phyloP scores from a whole-genome alignment of 2,113 vertebrate genomes.

The Prolemur simus region DNA sequence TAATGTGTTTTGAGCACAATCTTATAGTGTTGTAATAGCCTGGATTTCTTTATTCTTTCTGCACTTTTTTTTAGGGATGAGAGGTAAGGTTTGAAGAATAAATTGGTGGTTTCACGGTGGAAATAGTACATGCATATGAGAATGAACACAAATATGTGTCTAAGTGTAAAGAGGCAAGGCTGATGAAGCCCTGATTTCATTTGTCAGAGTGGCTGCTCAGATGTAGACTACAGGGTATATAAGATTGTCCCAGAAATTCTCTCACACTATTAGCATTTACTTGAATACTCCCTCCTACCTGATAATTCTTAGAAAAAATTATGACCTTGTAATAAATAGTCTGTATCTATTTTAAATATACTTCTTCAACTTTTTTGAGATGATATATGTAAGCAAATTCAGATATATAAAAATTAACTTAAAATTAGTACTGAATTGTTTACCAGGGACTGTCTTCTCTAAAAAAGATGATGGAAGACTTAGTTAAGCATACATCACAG shows the following conservation, averaged over 20 bases:
- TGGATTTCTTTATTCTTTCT: background rate
- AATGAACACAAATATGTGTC: background rate
- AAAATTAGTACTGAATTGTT: constrained; percentile 7
- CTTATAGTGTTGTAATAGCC: background rate
- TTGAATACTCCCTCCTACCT: background rate
- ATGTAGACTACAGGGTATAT: background rate
- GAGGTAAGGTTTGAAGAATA: background rate
- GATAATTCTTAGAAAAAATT: background rate
- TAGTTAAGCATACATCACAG: background rate
- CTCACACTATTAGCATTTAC: background rate
- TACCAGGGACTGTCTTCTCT: background rate
- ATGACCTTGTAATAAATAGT: background rate
- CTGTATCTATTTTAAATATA: background rate
- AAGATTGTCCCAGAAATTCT: background rate
- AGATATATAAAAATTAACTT: constrained; percentile 27
- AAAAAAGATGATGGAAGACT: background rate
- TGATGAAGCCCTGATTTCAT: background rate
- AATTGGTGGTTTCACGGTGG: background rate
- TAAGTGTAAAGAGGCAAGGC: accelerated
- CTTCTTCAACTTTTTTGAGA: background rate
- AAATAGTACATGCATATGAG: background rate
- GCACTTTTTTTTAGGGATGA: background rate
- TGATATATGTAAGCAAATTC: constrained; percentile 20
- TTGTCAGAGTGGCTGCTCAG: background rate
- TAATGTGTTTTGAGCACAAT: background rate